These are phyloP conservation scores for Fundulus diaphanus DNA, from an alignment of 2,797 vertebrate species.

Conservation along the genomic window DNA sequence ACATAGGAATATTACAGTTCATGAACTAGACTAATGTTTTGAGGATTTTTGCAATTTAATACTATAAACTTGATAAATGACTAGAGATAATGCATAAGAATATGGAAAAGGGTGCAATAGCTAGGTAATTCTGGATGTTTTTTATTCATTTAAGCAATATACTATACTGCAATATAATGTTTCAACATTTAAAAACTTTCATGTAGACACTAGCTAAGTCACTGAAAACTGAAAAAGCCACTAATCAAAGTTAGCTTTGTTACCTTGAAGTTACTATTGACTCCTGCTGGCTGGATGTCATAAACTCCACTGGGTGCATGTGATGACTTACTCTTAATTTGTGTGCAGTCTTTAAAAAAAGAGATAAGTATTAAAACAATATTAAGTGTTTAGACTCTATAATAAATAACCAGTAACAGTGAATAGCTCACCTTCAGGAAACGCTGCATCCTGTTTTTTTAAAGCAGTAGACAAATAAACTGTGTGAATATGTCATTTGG, in stretches of 20 bases:
- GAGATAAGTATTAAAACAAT: neutral
- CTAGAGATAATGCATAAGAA: neutral
- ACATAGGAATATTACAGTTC: too few relatives aligned
- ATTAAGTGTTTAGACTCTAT: neutral
- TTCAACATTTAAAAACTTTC: too few relatives aligned
- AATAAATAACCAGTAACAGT: neutral
- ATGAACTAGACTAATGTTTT: too few relatives aligned
- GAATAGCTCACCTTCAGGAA: conserved; percentile 1
- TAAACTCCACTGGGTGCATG: conserved; percentile 65
- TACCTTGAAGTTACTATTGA: conserved; percentile 58
- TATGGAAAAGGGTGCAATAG: neutral
- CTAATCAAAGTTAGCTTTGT: neutral
- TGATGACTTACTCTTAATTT: conserved; percentile 54
- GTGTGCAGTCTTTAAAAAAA: conserved; percentile 65
- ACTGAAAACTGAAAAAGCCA: neutral
- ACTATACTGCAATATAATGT: too few relatives aligned
- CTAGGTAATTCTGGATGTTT: too few relatives aligned
- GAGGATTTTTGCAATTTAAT: neutral
- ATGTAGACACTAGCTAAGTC: too few relatives aligned
- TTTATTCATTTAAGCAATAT: neutral
- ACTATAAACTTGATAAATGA: neutral
- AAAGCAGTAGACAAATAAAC: neutral
- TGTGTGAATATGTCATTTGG: neutral
- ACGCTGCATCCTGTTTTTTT: neutral
- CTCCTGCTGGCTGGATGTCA: conserved; percentile 50